These are phyloP conservation scores for Phengaris alcon DNA, from an alignment of 2,888 invertebrate genomes.

Conservation along the genomic window DNA sequence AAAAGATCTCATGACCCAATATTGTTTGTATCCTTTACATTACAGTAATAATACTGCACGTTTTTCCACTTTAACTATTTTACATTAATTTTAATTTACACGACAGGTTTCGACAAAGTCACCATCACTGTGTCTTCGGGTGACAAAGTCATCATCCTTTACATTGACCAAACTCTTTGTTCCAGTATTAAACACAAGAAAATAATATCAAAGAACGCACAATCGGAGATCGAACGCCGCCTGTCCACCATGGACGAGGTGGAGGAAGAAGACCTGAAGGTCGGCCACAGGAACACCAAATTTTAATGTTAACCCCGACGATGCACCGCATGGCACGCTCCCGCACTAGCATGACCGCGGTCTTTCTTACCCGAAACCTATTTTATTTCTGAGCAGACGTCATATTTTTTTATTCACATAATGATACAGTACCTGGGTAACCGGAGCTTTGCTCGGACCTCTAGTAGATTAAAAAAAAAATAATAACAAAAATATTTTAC, in stretches of 20 bases:
- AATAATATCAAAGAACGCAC: slow-evolving; percentile 83
- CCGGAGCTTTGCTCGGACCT: too few species aligned
- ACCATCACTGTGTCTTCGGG: too few species aligned
- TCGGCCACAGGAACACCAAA: slow-evolving; percentile 73
- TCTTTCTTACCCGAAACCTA: slow-evolving; percentile 29
- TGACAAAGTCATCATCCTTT: background rate
- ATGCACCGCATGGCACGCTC: slow-evolving; percentile 51
- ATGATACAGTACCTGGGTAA: too few species aligned
- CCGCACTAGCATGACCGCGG: slow-evolving; percentile 43
- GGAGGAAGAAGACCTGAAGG: slow-evolving; percentile 85
- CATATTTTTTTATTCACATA: too few species aligned
- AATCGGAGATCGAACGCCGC: slow-evolving; percentile 81
- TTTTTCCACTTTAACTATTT: too few species aligned
- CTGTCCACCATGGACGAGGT: slow-evolving; percentile 93
- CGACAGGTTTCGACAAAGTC: background rate
- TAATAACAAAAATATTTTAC: too few species aligned
- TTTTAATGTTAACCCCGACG: slow-evolving; percentile 57
- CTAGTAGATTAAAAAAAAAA: too few species aligned
- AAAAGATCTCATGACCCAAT: too few species aligned
- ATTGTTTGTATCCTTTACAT: too few species aligned
- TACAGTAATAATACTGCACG: too few species aligned
- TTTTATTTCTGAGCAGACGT: background rate
- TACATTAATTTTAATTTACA: too few species aligned
- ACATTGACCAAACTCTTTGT: slow-evolving; percentile 32
- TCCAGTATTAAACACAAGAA: slow-evolving; percentile 83